Conservation (phyloP, 2,113 vertebrate genomes). For the Cariama cristata region DNA sequence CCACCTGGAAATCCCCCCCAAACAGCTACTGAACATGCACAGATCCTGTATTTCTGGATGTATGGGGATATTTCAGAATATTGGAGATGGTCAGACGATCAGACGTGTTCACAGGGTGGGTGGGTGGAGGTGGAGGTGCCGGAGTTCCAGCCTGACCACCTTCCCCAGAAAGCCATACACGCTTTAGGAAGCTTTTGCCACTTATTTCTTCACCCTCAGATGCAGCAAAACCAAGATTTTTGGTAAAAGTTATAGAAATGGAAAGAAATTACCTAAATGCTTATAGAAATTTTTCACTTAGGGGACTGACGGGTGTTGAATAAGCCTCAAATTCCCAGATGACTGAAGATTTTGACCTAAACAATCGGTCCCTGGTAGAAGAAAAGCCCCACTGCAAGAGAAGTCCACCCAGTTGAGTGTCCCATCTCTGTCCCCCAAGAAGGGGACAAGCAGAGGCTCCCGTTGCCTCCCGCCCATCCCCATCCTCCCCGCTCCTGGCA, state of each 20-base stretch:
- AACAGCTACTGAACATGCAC: background rate
- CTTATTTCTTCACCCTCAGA: background rate
- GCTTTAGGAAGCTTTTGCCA: background rate
- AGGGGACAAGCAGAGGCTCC: background rate
- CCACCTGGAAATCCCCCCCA: background rate
- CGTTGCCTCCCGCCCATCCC: background rate
- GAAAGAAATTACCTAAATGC: background rate
- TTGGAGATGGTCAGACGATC: background rate
- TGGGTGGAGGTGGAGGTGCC: background rate
- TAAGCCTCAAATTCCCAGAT: background rate
- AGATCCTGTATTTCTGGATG: background rate
- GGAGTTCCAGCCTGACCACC: background rate
- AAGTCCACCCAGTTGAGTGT: background rate
- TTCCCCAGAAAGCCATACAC: background rate
- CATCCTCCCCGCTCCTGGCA: background rate
- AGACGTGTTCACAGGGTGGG: background rate
- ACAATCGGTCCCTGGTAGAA: background rate
- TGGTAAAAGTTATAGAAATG: background rate
- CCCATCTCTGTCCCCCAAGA: background rate
- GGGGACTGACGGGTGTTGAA: background rate
- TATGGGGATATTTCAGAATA: background rate
- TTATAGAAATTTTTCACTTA: background rate
- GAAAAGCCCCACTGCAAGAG: background rate
- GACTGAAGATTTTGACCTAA: background rate
- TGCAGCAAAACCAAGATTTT: background rate